Evolutionary conservation across 2,888 invertebrate genomes (phyloP).

Genomic region (Lasius platythorax): DNA sequence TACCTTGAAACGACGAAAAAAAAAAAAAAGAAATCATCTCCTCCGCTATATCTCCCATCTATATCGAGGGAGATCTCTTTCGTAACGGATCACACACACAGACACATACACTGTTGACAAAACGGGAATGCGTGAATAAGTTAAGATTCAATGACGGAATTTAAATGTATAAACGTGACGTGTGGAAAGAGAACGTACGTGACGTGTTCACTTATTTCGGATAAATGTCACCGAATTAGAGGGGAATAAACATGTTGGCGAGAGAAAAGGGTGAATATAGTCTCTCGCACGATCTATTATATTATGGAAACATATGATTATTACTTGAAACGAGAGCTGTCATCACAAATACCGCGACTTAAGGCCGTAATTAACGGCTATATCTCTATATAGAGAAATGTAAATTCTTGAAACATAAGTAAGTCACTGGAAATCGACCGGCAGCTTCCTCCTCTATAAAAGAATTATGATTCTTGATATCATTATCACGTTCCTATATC

Average conservation of each 20-base stretch:
- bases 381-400: background rate
- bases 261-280: background rate
- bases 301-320: background rate
- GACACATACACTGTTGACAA: slow-evolving; percentile 7
- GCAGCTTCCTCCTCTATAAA: background rate
- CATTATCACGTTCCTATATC: background rate
- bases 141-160: slow-evolving; percentile 48
- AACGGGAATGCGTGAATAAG: slow-evolving; percentile 52
- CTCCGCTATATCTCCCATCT: background rate
- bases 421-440: background rate
- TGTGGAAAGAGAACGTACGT: background rate
- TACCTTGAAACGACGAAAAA: slow-evolving; percentile 65
- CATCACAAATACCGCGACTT: background rate
- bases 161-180: background rate
- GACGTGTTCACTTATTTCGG: background rate
- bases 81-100: slow-evolving; percentile 10
- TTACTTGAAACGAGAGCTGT: background rate
- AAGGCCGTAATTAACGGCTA: background rate
- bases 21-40: slow-evolving; percentile 24
- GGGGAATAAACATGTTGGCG: background rate
- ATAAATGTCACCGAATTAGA: background rate
- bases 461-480: background rate
- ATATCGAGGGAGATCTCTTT: background rate
- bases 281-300: background rate
- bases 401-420: background rate